phyloP scores from a whole-genome alignment of 2,797 vertebrate genomes.

The Dendrocincla fuliginosa region DNA sequence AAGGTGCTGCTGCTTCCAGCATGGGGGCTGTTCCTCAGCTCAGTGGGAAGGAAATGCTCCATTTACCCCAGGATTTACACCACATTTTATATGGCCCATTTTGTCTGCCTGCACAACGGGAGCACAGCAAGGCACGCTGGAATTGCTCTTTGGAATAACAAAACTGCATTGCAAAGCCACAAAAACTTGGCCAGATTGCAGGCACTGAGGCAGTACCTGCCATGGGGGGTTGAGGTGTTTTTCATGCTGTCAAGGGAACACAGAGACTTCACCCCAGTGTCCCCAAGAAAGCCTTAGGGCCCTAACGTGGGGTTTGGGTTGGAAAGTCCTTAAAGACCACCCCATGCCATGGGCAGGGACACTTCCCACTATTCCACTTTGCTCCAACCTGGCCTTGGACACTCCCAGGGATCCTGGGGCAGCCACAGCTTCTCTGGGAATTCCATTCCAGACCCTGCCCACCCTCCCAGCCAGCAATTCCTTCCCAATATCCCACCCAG shows the following conservation, averaged over 20 bases:
- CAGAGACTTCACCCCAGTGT: neutral
- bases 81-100: neutral
- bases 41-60: neutral
- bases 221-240: neutral
- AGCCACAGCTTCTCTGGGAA: neutral
- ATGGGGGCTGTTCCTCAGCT: neutral
- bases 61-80: neutral
- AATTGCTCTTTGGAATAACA: neutral
- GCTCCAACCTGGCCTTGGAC: fast-evolving
- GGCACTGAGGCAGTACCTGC: neutral
- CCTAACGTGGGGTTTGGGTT: neutral
- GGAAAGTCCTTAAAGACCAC: neutral
- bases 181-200: neutral
- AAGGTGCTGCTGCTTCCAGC: neutral
- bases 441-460: fast-evolving
- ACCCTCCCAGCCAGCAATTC: fast-evolving
- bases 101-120: neutral
- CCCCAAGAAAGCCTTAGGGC: neutral
- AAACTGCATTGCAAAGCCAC: neutral
- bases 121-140: neutral
- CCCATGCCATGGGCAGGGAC: neutral
- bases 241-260: neutral
- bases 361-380: fast-evolving
- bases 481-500: fast-evolving
- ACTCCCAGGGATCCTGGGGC: neutral